Evolutionary conservation across 2,888 invertebrate genomes (phyloP).

Genomic region (Vesta saturnalis): DNA sequence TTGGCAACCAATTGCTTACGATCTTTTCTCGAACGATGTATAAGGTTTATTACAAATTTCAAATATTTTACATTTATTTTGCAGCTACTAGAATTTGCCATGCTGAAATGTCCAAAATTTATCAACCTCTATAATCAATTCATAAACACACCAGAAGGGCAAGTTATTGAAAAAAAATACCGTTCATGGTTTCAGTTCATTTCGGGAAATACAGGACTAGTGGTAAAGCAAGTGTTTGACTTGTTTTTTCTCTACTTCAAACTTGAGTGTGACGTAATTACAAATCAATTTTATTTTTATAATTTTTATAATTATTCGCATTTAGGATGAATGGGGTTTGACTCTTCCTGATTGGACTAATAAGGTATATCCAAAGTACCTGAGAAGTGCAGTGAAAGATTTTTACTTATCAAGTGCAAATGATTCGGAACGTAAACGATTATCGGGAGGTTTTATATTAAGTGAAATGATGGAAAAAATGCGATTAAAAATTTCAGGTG

Average conservation of each 20-base stretch:
- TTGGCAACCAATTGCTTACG: neutral
- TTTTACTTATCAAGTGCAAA: neutral
- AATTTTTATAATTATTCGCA: neutral
- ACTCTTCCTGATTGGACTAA: neutral
- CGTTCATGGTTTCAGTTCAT: neutral
- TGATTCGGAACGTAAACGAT: neutral
- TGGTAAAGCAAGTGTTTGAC: neutral
- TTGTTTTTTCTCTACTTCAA: neutral
- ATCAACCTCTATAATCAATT: neutral
- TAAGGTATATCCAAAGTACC: neutral
- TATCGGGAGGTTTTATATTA: neutral
- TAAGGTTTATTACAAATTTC: neutral
- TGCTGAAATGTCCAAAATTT: neutral
- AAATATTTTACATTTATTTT: neutral
- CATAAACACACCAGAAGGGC: neutral
- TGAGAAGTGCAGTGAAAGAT: neutral
- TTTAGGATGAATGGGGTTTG: neutral
- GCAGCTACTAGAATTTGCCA: neutral
- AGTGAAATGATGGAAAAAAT: neutral
- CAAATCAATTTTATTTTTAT: neutral
- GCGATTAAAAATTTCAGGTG: neutral
- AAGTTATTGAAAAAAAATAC: neutral
- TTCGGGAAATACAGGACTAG: neutral
- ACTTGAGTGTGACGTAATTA: neutral
- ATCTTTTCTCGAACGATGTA: neutral